These are phyloP conservation scores for Aplysia californica DNA, from an alignment of 1,140 invertebrate species.

Conservation along the genomic window DNA sequence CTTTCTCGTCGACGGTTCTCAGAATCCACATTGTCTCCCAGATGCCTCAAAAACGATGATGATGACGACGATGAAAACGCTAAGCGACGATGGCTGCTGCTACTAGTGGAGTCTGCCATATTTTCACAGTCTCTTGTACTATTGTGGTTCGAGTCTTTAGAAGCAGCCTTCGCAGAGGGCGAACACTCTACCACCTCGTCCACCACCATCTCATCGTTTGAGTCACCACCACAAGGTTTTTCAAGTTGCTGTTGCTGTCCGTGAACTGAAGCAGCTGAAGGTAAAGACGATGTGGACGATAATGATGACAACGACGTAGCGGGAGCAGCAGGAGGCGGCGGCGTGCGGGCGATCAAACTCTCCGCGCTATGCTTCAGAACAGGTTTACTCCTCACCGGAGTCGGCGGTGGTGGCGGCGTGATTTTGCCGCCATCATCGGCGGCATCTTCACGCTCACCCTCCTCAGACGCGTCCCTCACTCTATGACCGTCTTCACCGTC, in stretches of 20 bases:
- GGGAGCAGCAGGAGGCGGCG: background rate
- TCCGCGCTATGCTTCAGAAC: conserved; percentile 24
- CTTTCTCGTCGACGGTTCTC: background rate
- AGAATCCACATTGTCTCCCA: background rate
- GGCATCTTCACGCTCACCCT: too few species aligned
- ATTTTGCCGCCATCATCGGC: background rate
- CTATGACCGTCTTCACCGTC: too few species aligned
- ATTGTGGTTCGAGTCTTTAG: background rate
- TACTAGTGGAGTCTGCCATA: background rate
- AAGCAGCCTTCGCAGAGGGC: background rate
- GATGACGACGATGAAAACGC: too few species aligned
- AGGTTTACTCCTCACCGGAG: background rate
- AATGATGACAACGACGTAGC: too few species aligned
- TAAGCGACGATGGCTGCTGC: too few species aligned
- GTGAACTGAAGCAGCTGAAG: too few species aligned
- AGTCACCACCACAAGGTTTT: background rate
- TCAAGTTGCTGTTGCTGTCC: background rate
- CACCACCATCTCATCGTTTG: background rate
- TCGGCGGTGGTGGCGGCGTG: background rate
- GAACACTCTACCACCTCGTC: background rate
- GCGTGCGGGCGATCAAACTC: conserved; percentile 13
- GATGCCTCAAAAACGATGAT: background rate
- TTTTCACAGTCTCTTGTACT: background rate
- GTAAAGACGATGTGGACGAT: too few species aligned
- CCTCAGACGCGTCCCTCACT: background rate